Conservation (phyloP, 2,113 vertebrate species). For the Elachura formosa region DNA sequence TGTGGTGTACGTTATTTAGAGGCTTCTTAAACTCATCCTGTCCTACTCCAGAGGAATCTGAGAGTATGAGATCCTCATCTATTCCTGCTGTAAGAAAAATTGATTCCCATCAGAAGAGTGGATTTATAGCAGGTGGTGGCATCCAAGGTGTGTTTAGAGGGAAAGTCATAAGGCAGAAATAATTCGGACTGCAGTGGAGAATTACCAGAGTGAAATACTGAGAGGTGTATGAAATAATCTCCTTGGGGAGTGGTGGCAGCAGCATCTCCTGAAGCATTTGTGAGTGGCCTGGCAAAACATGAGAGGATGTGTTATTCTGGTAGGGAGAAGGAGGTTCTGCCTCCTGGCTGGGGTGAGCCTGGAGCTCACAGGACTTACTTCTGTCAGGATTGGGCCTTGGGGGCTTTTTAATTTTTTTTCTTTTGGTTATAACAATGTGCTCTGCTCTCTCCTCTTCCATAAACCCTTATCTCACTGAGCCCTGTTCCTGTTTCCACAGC, state of each 20-base stretch:
- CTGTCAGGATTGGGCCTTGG: background rate
- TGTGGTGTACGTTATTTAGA: background rate
- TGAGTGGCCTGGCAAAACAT: background rate
- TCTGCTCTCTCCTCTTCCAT: background rate
- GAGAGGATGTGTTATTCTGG: background rate
- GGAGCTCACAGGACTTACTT: background rate
- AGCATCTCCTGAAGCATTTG: constrained; percentile 20
- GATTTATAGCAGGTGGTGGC: background rate
- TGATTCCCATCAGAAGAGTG: background rate
- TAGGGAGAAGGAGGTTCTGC: background rate
- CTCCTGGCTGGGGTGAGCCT: background rate
- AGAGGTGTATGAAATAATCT: background rate
- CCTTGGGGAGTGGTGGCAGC: background rate
- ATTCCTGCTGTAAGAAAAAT: background rate
- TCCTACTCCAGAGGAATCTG: background rate
- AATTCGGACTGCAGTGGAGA: constrained; percentile 16
- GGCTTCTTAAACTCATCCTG: background rate
- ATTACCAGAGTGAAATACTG: background rate
- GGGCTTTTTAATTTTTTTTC: background rate
- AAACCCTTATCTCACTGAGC: background rate
- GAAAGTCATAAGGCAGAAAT: background rate
- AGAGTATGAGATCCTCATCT: too few species aligned
- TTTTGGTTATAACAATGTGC: background rate
- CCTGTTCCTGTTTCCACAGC: constrained; percentile 73
- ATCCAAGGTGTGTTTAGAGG: background rate